These are phyloP conservation scores for Drosophila pseudotalamancana DNA, from an alignment of 2,888 invertebrate genomes.

Conservation along the genomic window DNA sequence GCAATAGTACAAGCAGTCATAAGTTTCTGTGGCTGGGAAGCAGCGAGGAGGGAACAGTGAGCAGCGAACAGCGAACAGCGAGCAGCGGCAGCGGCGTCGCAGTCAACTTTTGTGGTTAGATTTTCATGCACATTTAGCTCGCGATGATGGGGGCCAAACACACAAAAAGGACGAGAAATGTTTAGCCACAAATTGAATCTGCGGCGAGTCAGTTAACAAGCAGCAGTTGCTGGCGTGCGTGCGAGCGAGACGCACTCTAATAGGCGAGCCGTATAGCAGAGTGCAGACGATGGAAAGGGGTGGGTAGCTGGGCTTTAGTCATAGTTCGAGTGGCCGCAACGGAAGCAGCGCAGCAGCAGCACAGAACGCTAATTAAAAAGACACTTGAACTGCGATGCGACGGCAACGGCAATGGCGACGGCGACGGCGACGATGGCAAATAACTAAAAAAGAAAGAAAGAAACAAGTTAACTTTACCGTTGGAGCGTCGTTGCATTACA, in stretches of 20 bases:
- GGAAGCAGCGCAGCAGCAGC: constrained; percentile 55
- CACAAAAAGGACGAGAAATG: constrained; percentile 73
- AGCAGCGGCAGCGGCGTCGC: constrained; percentile 30
- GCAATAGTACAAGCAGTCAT: constrained; percentile 44
- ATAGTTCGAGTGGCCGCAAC: constrained; percentile 64
- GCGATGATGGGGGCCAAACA: constrained; percentile 44
- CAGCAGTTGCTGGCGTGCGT: constrained; percentile 13
- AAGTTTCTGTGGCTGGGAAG: not conserved
- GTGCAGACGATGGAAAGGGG: not conserved
- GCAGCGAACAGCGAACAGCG: not conserved
- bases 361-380: constrained; percentile 82
- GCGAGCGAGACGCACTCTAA: constrained; percentile 6
- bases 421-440: not conserved
- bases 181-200: constrained; percentile 75
- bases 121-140: constrained; percentile 82
- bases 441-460: constrained; percentile 9
- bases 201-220: constrained; percentile 67
- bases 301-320: constrained; percentile 30
- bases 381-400: constrained; percentile 64
- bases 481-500: constrained; percentile 23
- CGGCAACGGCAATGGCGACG: constrained; percentile 5
- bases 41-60: constrained; percentile 1
- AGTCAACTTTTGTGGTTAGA: constrained; percentile 53
- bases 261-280: not conserved
- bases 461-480: constrained; percentile 40